phyloP scores from a whole-genome alignment of 2,797 vertebrate species.

The Girardinus metallicus region DNA sequence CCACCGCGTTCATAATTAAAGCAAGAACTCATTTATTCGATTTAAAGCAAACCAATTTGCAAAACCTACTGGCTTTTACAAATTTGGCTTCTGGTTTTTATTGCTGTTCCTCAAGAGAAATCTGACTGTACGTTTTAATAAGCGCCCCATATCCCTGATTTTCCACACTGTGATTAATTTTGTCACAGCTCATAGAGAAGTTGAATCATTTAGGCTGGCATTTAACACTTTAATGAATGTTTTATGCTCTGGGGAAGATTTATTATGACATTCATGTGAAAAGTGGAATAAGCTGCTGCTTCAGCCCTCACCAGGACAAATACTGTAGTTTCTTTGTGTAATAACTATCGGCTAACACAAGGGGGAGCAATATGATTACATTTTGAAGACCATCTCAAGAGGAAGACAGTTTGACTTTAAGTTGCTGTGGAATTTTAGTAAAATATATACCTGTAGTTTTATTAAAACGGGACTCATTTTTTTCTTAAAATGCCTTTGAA shows the following conservation, averaged over 20 bases:
- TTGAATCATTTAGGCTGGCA: slow-evolving; percentile 54
- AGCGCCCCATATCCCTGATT: slow-evolving; percentile 57
- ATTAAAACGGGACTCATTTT: too few relatives aligned
- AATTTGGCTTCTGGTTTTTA: slow-evolving; percentile 58
- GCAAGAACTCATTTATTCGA: slow-evolving; percentile 65
- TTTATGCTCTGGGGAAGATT: slow-evolving; percentile 50
- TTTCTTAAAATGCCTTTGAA: background rate
- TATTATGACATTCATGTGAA: slow-evolving; percentile 44
- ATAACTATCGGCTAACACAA: slow-evolving; percentile 32
- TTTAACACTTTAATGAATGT: slow-evolving; percentile 66
- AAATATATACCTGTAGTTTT: background rate
- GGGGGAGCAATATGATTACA: slow-evolving; percentile 43
- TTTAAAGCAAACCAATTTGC: slow-evolving; percentile 67
- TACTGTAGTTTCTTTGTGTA: slow-evolving; percentile 15
- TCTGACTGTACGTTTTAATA: slow-evolving; percentile 51
- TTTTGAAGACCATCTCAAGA: background rate
- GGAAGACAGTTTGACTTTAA: background rate
- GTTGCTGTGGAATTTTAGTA: background rate
- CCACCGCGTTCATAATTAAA: slow-evolving; percentile 69
- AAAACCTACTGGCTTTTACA: slow-evolving; percentile 66
- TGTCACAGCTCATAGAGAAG: slow-evolving; percentile 59
- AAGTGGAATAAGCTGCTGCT: slow-evolving; percentile 21
- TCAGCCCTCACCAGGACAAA: background rate
- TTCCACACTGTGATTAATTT: slow-evolving; percentile 65
- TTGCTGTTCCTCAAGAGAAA: slow-evolving; percentile 54